phyloP scores from a whole-genome alignment of 37 sponge, comb jelly and placozoan genomes.

The Spongilla lacustris region DNA sequence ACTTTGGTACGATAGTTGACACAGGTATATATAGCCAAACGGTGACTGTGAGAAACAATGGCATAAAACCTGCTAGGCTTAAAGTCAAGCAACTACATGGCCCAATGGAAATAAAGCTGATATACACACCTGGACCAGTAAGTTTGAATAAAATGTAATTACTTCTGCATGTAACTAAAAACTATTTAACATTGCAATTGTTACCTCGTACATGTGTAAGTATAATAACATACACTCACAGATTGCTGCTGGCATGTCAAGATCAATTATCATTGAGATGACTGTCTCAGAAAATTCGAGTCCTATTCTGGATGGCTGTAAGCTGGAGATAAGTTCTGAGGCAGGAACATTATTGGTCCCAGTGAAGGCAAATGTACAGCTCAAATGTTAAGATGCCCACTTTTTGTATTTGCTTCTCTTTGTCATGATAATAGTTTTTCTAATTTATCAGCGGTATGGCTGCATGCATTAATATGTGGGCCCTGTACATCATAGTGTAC shows the following conservation, averaged over 20 bases:
- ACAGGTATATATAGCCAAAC: constrained; percentile 73
- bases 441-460: too few relatives aligned
- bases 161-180: neutral
- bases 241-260: constrained; percentile 93
- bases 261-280: constrained; percentile 74
- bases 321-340: constrained; percentile 83
- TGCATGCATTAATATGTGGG: too few relatives aligned
- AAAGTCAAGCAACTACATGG: constrained; percentile 92
- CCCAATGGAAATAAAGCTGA: constrained; percentile 77
- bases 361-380: constrained; percentile 85
- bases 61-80: constrained; percentile 79
- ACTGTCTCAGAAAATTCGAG: constrained; percentile 56
- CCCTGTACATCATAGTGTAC: too few relatives aligned
- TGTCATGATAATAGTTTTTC: too few relatives aligned
- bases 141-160: constrained; percentile 11
- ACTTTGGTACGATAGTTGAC: constrained; percentile 86
- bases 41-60: constrained; percentile 76
- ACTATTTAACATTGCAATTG: neutral
- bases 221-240: constrained; percentile 11
- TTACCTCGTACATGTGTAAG: neutral
- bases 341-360: constrained; percentile 73
- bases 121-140: constrained; percentile 83
- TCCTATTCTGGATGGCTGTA: constrained; percentile 47
- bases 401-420: too few relatives aligned
- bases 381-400: neutral